phyloP scores from a whole-genome alignment of 2,113 vertebrate genomes.

The Cinclus cinclus region DNA sequence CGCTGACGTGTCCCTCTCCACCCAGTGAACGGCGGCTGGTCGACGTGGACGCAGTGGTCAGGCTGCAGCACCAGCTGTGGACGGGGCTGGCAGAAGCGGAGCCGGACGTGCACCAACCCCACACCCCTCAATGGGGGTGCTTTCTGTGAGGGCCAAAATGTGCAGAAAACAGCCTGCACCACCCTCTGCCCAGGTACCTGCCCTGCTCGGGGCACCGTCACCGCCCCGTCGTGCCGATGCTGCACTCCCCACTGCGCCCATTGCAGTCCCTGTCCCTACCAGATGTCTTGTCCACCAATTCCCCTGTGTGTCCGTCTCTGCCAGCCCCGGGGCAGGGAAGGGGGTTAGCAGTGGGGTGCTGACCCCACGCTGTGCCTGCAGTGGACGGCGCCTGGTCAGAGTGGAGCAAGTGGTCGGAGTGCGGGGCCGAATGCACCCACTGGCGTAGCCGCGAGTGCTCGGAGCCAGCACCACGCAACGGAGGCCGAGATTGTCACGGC shows the following conservation, averaged over 20 bases:
- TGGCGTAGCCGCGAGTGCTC: constrained; percentile 96
- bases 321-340: neutral
- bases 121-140: constrained; percentile 97
- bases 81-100: constrained; percentile 99
- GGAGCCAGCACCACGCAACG: constrained; percentile 90
- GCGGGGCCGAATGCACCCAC: constrained; percentile 90
- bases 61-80: constrained; percentile 96
- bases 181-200: constrained; percentile 94
- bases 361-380: constrained; percentile 43
- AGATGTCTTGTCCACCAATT: neutral
- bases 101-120: constrained; percentile 97
- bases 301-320: constrained; percentile 33
- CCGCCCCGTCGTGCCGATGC: neutral
- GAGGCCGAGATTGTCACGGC: constrained; percentile 90
- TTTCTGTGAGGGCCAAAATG: constrained; percentile 97
- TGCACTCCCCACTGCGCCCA: constrained; percentile 20
- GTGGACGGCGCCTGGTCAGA: constrained; percentile 94
- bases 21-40: constrained; percentile 97
- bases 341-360: neutral
- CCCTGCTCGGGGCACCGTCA: neutral
- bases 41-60: constrained; percentile 97
- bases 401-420: constrained; percentile 97
- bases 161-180: constrained; percentile 98
- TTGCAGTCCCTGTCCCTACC: neutral
- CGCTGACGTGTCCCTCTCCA: constrained; percentile 70